Percentiles rank a stretch among this genome's conserved stretches.
phyloP scores from a whole-genome alignment of 2,797 vertebrate genomes.

The Bradypus variegatus region DNA sequence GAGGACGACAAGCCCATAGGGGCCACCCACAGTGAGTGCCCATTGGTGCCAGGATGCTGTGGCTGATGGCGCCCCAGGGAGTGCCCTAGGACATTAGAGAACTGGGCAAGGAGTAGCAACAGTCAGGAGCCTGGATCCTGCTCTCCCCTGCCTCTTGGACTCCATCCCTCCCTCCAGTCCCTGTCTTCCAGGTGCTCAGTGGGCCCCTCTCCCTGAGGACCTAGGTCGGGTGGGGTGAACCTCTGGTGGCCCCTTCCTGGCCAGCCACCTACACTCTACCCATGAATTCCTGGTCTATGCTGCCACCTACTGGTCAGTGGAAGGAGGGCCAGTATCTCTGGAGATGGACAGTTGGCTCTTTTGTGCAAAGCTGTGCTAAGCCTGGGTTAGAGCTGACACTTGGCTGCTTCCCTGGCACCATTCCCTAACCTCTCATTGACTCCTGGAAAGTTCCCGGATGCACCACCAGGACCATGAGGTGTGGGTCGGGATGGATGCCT shows the following conservation, averaged over 20 bases:
- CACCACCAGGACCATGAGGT: not conserved
- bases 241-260: constrained; percentile 17
- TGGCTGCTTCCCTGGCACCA: not conserved
- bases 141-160: not conserved
- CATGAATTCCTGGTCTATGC: constrained; percentile 39
- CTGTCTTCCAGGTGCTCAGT: not conserved
- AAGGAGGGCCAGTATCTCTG: not conserved
- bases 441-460: not conserved
- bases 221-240: not conserved
- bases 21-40: constrained; percentile 86
- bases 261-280: not conserved
- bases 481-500: not conserved
- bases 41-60: rapidly evolving
- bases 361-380: not conserved
- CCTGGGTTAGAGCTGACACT: not conserved
- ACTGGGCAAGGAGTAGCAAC: not conserved
- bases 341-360: not conserved
- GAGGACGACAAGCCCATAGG: constrained; percentile 91
- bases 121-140: not conserved
- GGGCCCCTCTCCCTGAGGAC: not conserved
- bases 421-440: constrained; percentile 17
- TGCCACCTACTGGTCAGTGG: constrained; percentile 65
- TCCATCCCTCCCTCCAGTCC: not conserved
- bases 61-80: not conserved
- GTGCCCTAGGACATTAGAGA: not conserved